Evolutionary conservation across 2,797 vertebrate genomes (phyloP).

Genomic region (Leptoclinus maculatus): DNA sequence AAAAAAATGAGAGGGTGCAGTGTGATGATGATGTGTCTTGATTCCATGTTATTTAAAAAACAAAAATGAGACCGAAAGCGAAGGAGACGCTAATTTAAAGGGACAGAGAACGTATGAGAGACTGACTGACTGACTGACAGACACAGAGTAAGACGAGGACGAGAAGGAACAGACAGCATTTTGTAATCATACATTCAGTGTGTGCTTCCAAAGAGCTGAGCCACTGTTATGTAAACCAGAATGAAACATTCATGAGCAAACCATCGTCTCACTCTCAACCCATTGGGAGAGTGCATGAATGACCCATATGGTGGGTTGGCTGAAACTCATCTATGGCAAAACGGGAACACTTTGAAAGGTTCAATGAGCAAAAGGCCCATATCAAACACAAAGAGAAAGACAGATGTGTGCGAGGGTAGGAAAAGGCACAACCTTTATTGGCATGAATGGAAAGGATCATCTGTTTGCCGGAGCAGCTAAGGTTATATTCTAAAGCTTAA

Average conservation of each 20-base stretch:
- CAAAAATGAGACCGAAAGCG: slow-evolving; percentile 36
- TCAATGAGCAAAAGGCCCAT: slow-evolving; percentile 15
- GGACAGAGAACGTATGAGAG: slow-evolving; percentile 17
- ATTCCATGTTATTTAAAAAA: slow-evolving; percentile 37
- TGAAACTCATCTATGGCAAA: slow-evolving; percentile 59
- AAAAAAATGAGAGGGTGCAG: background rate
- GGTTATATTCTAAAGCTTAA: slow-evolving; percentile 48
- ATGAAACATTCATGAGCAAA: slow-evolving; percentile 74
- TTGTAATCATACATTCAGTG: slow-evolving; percentile 56
- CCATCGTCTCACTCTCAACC: slow-evolving; percentile 51
- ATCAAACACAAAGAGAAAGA: slow-evolving; percentile 30
- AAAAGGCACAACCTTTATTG: slow-evolving; percentile 33
- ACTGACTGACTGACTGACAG: slow-evolving; percentile 10
- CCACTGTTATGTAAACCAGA: slow-evolving; percentile 71
- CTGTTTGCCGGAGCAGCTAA: slow-evolving; percentile 27
- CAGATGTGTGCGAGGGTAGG: slow-evolving; percentile 19
- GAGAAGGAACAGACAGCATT: slow-evolving; percentile 45
- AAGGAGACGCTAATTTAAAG: slow-evolving; percentile 35
- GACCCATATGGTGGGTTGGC: slow-evolving; percentile 62
- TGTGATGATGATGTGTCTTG: slow-evolving; percentile 14
- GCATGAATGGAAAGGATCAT: slow-evolving; percentile 36
- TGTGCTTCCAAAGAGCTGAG: slow-evolving; percentile 61
- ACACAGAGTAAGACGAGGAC: slow-evolving; percentile 1
- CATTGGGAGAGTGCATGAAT: slow-evolving; percentile 48
- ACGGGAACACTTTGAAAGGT: slow-evolving; percentile 34